These are phyloP conservation scores for Galbula dea DNA, from an alignment of 2,113 vertebrate genomes.

Conservation along the genomic window DNA sequence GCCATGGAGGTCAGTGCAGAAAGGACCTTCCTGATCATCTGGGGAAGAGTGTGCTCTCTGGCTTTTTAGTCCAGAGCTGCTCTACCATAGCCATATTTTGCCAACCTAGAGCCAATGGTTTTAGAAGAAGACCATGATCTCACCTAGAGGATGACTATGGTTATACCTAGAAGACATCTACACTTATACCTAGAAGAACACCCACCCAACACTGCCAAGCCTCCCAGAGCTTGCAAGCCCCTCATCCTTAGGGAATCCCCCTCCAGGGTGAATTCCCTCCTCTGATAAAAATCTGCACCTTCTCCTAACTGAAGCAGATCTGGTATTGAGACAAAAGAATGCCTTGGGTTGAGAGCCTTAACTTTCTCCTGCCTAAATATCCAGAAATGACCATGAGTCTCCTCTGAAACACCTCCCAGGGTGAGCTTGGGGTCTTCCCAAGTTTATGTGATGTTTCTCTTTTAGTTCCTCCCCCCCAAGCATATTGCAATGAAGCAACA, in stretches of 20 bases:
- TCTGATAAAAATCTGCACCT: background rate
- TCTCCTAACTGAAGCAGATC: background rate
- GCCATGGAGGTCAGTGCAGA: background rate
- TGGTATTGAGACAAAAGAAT: background rate
- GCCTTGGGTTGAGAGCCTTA: background rate
- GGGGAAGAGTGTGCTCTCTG: background rate
- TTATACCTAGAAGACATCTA: background rate
- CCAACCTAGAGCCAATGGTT: background rate
- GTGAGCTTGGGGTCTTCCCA: background rate
- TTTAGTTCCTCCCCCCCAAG: background rate
- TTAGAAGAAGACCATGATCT: background rate
- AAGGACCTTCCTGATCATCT: background rate
- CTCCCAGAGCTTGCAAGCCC: too few species aligned
- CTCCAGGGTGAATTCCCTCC: background rate
- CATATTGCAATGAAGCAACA: conserved; percentile 1
- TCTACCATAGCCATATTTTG: background rate
- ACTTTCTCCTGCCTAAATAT: background rate
- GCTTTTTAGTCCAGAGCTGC: background rate
- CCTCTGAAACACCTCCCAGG: background rate
- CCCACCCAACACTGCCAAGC: too few species aligned
- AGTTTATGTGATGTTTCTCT: background rate
- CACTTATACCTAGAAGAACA: background rate
- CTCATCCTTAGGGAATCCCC: background rate
- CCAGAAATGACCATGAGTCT: background rate
- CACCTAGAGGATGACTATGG: background rate